phyloP scores from a whole-genome alignment of 1,140 invertebrate species.

The Theocolax elegans region DNA sequence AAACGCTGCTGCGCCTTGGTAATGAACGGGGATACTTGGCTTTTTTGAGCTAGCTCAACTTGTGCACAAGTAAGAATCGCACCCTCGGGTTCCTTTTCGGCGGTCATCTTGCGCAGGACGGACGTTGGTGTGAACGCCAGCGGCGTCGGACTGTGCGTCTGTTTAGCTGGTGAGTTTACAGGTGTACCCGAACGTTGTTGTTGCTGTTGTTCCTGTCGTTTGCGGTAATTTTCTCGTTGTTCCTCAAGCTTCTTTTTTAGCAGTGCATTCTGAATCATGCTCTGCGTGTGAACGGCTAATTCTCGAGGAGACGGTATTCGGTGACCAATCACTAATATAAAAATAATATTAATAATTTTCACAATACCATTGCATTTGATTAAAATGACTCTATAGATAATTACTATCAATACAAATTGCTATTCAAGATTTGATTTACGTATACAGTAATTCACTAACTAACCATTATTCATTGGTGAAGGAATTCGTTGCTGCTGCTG shows the following conservation, averaged over 20 bases:
- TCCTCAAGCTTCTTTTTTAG: conserved; percentile 90
- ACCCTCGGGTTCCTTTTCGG: conserved; percentile 80
- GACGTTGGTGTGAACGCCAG: conserved; percentile 91
- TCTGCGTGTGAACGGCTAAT: conserved; percentile 83
- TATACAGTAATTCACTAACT: conserved; percentile 22
- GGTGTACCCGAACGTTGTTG: conserved; percentile 60
- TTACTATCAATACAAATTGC: background rate
- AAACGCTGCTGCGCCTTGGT: conserved; percentile 28
- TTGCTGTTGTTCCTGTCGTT: conserved; percentile 77
- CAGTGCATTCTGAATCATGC: conserved; percentile 83
- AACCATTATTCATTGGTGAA: conserved; percentile 67
- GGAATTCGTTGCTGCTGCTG: conserved; percentile 65
- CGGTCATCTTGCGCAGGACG: conserved; percentile 91
- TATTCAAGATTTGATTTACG: too few species aligned
- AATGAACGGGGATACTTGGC: background rate
- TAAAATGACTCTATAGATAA: background rate
- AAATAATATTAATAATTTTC: background rate
- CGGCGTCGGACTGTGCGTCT: conserved; percentile 71
- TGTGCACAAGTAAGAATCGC: conserved; percentile 53
- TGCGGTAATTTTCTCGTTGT: conserved; percentile 83
- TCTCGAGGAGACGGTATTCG: conserved; percentile 85
- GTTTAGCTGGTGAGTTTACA: conserved; percentile 61
- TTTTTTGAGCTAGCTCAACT: conserved; percentile 16
- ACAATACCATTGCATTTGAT: background rate
- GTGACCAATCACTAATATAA: conserved; percentile 72